Base-by-base conservation (phyloP, 2,113 vertebrate genomes). In the Pogonocichla stellata region DNA sequence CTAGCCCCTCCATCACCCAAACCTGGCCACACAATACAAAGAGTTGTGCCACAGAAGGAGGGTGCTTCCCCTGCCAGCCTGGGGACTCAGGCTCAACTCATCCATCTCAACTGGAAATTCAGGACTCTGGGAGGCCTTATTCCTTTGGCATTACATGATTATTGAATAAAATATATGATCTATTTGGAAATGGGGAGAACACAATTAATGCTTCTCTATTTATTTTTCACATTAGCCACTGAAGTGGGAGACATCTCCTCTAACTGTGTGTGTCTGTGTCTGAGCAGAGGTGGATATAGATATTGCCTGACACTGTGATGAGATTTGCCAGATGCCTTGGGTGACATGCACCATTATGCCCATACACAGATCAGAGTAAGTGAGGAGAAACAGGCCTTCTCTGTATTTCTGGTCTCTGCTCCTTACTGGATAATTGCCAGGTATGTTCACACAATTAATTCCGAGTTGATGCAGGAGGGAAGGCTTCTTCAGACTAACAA, bases 321-420 rank as follows among this genome's bases (percentile, higher is more conserved):
- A 96, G 81, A 88, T 95, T 92, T 93, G 56, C 90, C 95, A 95
- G 94, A 93, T 90, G 81, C 2, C 0, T 22, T 82, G 81, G 74
- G 81, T 95, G 93, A 91, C 90, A 86, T 29, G 67, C 87, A 90
- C 50, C 71, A 42, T 90, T 95, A 80, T 94, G 91, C 81, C 93
- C 92, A 86, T 90, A 51, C 47, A 83, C 47, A 86, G 84, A 86
- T 79, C 84, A 88, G 54, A 90, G 67, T 20, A 34, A 96, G 74
- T 88, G 93, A 95, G 79, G 71, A 95, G 94, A 94, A 93, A 77
- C 89, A 96, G 93, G 56, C 81, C 85, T 85, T 94, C 91, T 83
- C 93, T 92, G 58, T 83, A 61, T 94, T 93, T 92, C 87, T 94
- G 84, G 75, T 93, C 74, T 95, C 78, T 80, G 81, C 86, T 94